Evolutionary conservation across 2,797 vertebrate species (phyloP), one percentile per base, ranked within the genome.

Genomic region (Microchirus variegatus): DNA sequence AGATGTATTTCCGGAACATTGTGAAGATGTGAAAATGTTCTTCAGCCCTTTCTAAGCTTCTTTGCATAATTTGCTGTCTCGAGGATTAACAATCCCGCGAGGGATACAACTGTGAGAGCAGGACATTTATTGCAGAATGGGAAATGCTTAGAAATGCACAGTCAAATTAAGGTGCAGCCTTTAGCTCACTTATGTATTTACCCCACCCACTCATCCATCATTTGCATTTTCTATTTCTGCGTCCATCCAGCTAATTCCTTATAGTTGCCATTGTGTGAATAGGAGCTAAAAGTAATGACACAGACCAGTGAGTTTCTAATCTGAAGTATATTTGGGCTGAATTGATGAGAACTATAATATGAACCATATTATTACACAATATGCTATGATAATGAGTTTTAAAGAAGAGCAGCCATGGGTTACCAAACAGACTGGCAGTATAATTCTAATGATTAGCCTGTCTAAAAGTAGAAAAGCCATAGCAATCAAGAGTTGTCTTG

Each of bases 301-400:
- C 77, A 75, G 53, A 22, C 57, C 53, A 75, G 56, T 63, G 73
- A 45, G 40, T 80, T 84, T 86, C 71, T 78, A 70, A 83, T 80
- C 46, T 51, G 38, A 59, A 44, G 53, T 47, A 64, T 43, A 45
- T 79, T 76, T 68, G 26, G 46, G 53, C 22, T 19, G 62, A 80
- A 68, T 36, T 70, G 52, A 80, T 78, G 63, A 67, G 49, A 10
- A 31, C 35, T 56, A 53, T 78, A 73, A 56, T 67, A 45, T 31
- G 53, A 63, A 46, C 44, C 11, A 42, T 66, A 65, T 60, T 70
- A 65, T 83, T 73, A 75, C 47, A 56, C 55, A 71, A 70, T 59
- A 56, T 57, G 26, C 53, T 40, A n/a, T 52, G 64, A 63, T 80
- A 54, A 71, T 69, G 69, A 71, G 60, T 78, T 72, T 71, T 69